These are phyloP conservation scores for Polypterus senegalus DNA, from an alignment of 2,113 vertebrate species.

Conservation along the genomic window DNA sequence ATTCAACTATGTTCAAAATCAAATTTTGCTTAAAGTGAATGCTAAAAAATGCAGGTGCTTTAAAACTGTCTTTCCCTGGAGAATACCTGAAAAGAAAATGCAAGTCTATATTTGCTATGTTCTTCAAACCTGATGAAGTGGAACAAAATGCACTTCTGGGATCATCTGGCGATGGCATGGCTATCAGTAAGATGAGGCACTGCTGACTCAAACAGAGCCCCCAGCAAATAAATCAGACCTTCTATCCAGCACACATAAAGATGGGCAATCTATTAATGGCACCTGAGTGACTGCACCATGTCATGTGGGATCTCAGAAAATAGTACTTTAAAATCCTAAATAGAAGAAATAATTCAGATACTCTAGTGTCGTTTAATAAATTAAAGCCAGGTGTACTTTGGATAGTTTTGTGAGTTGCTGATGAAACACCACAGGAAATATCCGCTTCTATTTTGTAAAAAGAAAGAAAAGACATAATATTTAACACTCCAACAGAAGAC, in stretches of 20 bases:
- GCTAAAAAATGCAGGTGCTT: too few relatives aligned
- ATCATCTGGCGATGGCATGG: constrained; percentile 20
- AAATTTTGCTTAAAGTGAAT: constrained; percentile 14
- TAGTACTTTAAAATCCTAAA: not conserved
- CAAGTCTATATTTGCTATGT: constrained; percentile 18
- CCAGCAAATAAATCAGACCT: constrained; percentile 26
- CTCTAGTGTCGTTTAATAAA: too few relatives aligned
- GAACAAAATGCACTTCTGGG: constrained; percentile 27
- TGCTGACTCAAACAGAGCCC: constrained; percentile 22
- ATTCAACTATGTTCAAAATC: constrained; percentile 17
- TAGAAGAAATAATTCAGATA: too few relatives aligned
- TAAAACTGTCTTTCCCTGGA: not conserved
- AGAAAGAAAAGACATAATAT: too few relatives aligned
- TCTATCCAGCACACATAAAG: constrained; percentile 5
- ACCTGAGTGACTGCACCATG: constrained; percentile 1
- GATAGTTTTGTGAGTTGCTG: too few relatives aligned
- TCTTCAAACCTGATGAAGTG: constrained; percentile 20
- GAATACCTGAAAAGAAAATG: constrained; percentile 8
- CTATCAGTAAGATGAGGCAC: constrained; percentile 27
- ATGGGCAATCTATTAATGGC: constrained; percentile 14
- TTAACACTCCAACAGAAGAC: too few relatives aligned
- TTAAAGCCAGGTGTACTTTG: too few relatives aligned
- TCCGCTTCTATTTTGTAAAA: too few relatives aligned
- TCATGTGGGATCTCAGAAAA: not conserved
- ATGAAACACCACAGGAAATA: too few relatives aligned